Base-by-base conservation (phyloP, 2,113 vertebrate genomes). In the Silurus glanis region DNA sequence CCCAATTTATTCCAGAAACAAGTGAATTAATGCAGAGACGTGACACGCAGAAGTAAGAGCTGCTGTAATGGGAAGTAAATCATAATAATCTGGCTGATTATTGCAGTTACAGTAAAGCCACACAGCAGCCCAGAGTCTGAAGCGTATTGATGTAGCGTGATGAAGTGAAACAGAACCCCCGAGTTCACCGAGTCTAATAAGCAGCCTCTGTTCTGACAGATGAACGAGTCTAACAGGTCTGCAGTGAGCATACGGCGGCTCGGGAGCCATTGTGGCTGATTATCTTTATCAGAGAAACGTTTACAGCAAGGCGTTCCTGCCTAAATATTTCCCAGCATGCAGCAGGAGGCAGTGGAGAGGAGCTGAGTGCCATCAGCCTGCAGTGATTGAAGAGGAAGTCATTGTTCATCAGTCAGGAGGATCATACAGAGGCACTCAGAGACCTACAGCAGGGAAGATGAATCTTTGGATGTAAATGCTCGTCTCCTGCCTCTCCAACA, bases 261-360 rank as follows among this genome's bases (percentile, higher is more conserved):
- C 14, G 17, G 56, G 28, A 45, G 55, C 16, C 23, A 9, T 25
- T 61, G 12, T 23, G 9, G 4, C 56, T n/a, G 69, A 45, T 66
- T 69, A 85, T 79, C 61, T 45, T 67, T 56, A 79, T 61, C 74
- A 14, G 83, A 37, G 59, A 23, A 66, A 78, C 17, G 0, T 28
- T 85, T 51, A 78, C 45, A 64, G n/a, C 5, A 1, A 58, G 21
- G 16, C 47, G 28, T 79, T 19, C 17, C 21, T 56, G 37, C 49
- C 71, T 53, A 85, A 61, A 64, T 61, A 75, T 84, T 84, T 75
- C 83, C 47, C 72, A 85, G 83, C 47, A 85, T 55, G 59, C 72
- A 79, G 25, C 53, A 1, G 25, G 51, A 66, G 51, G 21, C 47
- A 85, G 49, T 55, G 49, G 62, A 79, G 74, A 49, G 74, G n/a